A percentile compares a stretch with the other conserved stretches of the same genome.
Conservation (phyloP, 1,140 invertebrate genomes). For the Mesaphorura yosii region DNA sequence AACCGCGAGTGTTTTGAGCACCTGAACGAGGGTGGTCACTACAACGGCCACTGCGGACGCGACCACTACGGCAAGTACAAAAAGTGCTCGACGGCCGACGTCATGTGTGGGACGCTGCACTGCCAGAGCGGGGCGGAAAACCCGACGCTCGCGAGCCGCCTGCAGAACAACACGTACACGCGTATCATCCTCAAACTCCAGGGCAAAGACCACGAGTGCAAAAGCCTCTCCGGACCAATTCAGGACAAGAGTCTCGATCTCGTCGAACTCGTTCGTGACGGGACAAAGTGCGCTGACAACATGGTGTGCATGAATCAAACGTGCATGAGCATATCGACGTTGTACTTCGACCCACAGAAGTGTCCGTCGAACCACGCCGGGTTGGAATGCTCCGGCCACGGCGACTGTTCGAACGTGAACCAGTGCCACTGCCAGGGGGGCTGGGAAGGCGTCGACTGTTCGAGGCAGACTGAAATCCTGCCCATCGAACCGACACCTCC, state of each 20-base stretch:
- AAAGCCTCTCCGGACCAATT: slow-evolving; percentile 53
- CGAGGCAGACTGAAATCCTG: slow-evolving; percentile 32
- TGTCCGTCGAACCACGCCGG: slow-evolving; percentile 81
- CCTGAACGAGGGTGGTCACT: slow-evolving; percentile 86
- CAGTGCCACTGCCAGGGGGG: slow-evolving; percentile 80
- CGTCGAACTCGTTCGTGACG: slow-evolving; percentile 70
- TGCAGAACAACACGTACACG: slow-evolving; percentile 62
- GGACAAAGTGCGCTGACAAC: slow-evolving; percentile 81
- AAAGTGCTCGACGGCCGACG: slow-evolving; percentile 78
- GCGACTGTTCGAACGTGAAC: slow-evolving; percentile 86
- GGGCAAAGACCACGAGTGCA: slow-evolving; percentile 78
- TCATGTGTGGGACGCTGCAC: slow-evolving; percentile 33
- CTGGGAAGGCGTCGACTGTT: slow-evolving; percentile 83
- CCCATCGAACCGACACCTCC: slow-evolving; percentile 35
- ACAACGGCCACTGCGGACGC: slow-evolving; percentile 83
- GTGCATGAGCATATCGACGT: slow-evolving; percentile 67
- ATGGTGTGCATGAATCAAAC: slow-evolving; percentile 84
- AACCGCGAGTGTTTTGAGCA: slow-evolving; percentile 80
- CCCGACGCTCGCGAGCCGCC: slow-evolving; percentile 54
- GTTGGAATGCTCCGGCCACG: slow-evolving; percentile 82
- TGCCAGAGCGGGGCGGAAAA: slow-evolving; percentile 71
- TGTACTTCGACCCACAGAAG: slow-evolving; percentile 66
- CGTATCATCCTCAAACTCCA: slow-evolving; percentile 75
- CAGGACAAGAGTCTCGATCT: slow-evolving; percentile 52
- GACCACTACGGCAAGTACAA: slow-evolving; percentile 63